Base-by-base conservation (phyloP, 2,888 invertebrate species). In the Drosophila yooni region DNA sequence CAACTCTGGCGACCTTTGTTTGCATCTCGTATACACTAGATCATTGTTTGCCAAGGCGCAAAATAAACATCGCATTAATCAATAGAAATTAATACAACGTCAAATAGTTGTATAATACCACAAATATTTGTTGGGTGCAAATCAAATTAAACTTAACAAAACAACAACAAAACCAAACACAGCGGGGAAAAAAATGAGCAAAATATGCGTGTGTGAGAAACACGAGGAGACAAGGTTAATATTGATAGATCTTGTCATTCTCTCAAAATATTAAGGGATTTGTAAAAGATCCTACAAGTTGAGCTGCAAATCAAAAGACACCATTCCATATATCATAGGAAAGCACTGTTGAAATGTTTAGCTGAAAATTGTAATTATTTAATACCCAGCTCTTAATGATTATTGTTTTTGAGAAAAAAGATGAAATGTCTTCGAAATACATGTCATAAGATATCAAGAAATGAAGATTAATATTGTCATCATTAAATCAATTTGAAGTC, bases 51-150 rank as follows among this genome's bases (percentile, higher is more conserved):
- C 54, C 64, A 66, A 81, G 85, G 76, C 84, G 88, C 85, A 87
- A 88, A 87, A 82, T 81, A 88, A 85, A 85, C 88, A 85, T 79
- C 84, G 70, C 88, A 85, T 85, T 85, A 85, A 85, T 85, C 85
- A 85, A 85, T 81, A 79, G 79, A 85, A 85, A 84, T 88, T 87
- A 84, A 84, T 84, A 84, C 87, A 82, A 60, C 84, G 82, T 69
- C 80, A 84, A 87, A 84, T 81, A 84, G 85, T 85, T 82, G 85
- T 84, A 84, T 85, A 84, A 82, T 76, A 70, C 68, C 61, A 48
- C 61, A 69, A 63, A 79, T 65, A 57, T 72, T 53, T 76, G 36
- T 31, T 63, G 61, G 79, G 62, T 74, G 81, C 87, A 82, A 85
- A 87, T 85, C 79, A 87, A 87, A 85, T 87, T 84, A 80, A 71